Conservation (phyloP, 2,888 invertebrate genomes). For the Eupeodes latifasciatus region DNA sequence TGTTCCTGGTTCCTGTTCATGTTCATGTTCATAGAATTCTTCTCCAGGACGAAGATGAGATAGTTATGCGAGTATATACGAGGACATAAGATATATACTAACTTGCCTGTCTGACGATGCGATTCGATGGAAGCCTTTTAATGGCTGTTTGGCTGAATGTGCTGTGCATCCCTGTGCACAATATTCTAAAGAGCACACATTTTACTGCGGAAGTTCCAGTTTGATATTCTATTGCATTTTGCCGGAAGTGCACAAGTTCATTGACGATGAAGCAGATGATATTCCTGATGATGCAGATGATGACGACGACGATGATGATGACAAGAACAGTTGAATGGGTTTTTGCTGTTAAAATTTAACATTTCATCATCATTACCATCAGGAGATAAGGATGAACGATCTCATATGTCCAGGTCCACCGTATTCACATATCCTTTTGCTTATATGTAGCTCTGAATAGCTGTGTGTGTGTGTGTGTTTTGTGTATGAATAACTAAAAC, state of each 20-base stretch:
- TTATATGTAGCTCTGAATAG: not conserved
- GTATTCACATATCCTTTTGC: not conserved
- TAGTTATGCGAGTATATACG: too few relatives aligned
- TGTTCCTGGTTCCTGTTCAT: not conserved
- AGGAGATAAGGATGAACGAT: constrained; percentile 54
- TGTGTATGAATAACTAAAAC: constrained; percentile 23
- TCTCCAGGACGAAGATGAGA: not conserved
- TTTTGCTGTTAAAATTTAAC: constrained; percentile 52
- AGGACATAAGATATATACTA: not conserved
- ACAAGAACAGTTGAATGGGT: constrained; percentile 55
- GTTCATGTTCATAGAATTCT: not conserved
- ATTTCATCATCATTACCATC: constrained; percentile 66
- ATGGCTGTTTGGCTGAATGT: constrained; percentile 2
- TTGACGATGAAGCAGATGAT: constrained; percentile 68
- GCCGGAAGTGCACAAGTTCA: constrained; percentile 75
- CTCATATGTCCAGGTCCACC: constrained; percentile 5
- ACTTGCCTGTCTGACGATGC: not conserved
- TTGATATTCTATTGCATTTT: constrained; percentile 71
- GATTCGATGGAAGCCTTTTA: constrained; percentile 39
- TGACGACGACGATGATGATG: constrained; percentile 68
- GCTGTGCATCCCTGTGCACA: constrained; percentile 28
- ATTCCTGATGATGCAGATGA: not conserved
- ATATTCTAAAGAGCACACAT: constrained; percentile 57
- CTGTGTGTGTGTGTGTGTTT: not conserved
- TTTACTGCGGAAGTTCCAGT: constrained; percentile 74